Percentiles rank a stretch among this genome's conserved stretches.
Evolutionary conservation across 2,113 vertebrate genomes (phyloP).

Genomic region (Heliornis fulica): DNA sequence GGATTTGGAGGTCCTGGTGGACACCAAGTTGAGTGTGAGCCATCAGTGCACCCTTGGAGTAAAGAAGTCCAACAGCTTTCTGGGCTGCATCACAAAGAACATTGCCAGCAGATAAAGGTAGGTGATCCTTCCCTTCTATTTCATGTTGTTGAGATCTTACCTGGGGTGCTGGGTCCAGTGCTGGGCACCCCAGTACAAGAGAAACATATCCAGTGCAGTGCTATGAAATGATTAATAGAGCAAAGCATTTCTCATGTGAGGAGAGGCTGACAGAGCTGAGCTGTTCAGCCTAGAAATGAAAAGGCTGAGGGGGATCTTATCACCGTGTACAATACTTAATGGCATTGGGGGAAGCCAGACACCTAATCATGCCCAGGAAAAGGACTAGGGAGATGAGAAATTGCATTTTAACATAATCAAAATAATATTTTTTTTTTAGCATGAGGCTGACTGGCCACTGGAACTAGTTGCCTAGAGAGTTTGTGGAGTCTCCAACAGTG

Average conservation of each 20-base stretch:
- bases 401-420: neutral
- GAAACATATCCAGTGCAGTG: neutral
- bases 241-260: neutral
- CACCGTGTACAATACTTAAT: neutral
- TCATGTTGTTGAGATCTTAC: neutral
- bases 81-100: neutral
- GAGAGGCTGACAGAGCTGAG: neutral
- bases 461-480: neutral
- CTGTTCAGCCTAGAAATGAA: neutral
- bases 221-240: neutral
- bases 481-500: neutral
- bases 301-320: neutral
- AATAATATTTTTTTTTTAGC: neutral
- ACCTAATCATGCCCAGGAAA: neutral
- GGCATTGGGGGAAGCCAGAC: neutral
- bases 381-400: neutral
- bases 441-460: neutral
- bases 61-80: neutral
- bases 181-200: neutral
- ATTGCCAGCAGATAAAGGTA: neutral
- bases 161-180: neutral
- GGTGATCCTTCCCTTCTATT: neutral
- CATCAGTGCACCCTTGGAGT: neutral
- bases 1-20: neutral
- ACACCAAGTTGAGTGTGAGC: neutral